Percentiles rank a stretch among this genome's conserved stretches.
Conservation (phyloP, 64 coral and sea anemone genomes). For the Platygyra sinensis region DNA sequence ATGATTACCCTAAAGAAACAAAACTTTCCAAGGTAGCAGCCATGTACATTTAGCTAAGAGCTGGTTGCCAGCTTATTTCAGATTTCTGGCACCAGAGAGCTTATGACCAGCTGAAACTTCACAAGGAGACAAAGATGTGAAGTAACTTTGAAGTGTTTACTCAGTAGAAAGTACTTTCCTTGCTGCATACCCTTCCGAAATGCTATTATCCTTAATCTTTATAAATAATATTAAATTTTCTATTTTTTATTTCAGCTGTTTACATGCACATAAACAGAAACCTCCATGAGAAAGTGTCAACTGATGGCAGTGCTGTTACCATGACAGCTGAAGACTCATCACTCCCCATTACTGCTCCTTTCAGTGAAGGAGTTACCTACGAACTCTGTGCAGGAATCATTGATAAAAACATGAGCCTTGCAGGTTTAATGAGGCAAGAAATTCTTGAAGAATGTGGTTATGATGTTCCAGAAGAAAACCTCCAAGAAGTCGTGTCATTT, state of each 20-base stretch:
- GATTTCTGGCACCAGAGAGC: too few species aligned
- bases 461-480: conserved; percentile 83
- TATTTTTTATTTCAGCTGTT: conserved; percentile 44
- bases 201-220: not conserved
- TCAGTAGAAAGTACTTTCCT: too few species aligned
- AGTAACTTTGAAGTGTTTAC: too few species aligned
- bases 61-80: too few species aligned
- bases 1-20: too few species aligned
- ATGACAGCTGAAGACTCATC: conserved; percentile 66
- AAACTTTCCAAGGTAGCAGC: too few species aligned
- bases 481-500: conserved; percentile 70
- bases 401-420: conserved; percentile 82
- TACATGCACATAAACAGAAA: conserved; percentile 90
- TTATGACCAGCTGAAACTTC: too few species aligned
- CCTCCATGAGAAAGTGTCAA: conserved; percentile 12
- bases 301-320: conserved; percentile 5
- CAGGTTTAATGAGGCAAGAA: conserved; percentile 81
- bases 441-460: conserved; percentile 95
- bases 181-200: too few species aligned
- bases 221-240: not conserved
- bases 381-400: conserved; percentile 98
- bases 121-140: too few species aligned
- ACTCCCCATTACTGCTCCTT: conserved; percentile 52
- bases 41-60: too few species aligned
- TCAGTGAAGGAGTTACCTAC: conserved; percentile 75